Evolutionary conservation across 1,140 invertebrate genomes (phyloP).

Genomic region (Thalassaphorura encarpata): DNA sequence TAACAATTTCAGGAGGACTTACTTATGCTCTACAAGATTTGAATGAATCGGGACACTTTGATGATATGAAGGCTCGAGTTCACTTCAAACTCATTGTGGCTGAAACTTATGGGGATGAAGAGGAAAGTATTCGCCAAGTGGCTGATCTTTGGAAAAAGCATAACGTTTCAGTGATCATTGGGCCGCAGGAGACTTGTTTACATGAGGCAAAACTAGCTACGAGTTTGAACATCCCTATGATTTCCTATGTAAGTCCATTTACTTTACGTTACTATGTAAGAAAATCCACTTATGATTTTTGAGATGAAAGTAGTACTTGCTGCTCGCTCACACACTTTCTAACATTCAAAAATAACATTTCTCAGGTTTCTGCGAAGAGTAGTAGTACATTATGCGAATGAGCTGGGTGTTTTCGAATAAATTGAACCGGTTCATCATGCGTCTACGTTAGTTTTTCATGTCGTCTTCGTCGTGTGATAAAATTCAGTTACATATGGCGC

Average conservation of each 20-base stretch:
- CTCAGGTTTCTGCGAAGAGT: too few species aligned
- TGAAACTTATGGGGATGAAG: constrained; percentile 85
- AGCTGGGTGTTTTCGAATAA: too few species aligned
- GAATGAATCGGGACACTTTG: constrained; percentile 6
- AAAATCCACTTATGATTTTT: too few species aligned
- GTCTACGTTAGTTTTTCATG: too few species aligned
- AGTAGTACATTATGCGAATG: too few species aligned
- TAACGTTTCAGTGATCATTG: constrained; percentile 81
- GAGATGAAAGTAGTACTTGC: too few species aligned
- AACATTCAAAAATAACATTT: too few species aligned
- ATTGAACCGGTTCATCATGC: too few species aligned
- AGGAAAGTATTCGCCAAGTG: constrained; percentile 70
- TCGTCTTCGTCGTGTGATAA: too few species aligned
- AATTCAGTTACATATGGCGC: too few species aligned
- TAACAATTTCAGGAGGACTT: constrained; percentile 68
- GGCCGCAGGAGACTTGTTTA: constrained; percentile 89
- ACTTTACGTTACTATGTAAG: background rate
- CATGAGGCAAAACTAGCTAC: constrained; percentile 90
- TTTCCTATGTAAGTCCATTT: constrained; percentile 50
- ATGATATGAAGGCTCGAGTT: constrained; percentile 31
- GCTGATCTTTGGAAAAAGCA: constrained; percentile 66
- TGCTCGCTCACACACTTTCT: too few species aligned
- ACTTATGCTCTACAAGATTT: constrained; percentile 50
- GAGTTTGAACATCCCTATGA: constrained; percentile 77
- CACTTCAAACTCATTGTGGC: constrained; percentile 69